These are phyloP conservation scores for Sitta europaea DNA, from an alignment of 2,113 vertebrate genomes.

Conservation along the genomic window DNA sequence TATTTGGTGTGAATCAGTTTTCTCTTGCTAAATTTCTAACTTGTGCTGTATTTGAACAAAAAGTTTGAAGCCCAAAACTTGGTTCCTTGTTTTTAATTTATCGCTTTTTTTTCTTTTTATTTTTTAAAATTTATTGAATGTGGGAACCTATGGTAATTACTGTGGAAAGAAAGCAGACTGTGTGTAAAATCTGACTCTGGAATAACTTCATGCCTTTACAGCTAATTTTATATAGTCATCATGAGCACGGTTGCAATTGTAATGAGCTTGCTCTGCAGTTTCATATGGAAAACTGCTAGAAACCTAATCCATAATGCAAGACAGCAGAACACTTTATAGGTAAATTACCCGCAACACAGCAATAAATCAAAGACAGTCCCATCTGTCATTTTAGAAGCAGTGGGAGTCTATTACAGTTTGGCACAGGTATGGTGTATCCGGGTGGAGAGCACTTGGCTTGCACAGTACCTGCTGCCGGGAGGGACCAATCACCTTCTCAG, in stretches of 20 bases:
- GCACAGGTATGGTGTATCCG: constrained; percentile 3
- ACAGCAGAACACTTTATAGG: constrained; percentile 20
- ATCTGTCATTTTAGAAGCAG: not conserved
- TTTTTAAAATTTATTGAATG: not conserved
- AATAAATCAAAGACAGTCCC: not conserved
- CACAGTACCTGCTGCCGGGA: not conserved
- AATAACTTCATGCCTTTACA: not conserved
- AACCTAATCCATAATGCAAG: constrained; percentile 10
- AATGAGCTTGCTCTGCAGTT: constrained; percentile 18
- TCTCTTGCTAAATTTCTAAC: not conserved
- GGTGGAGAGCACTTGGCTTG: not conserved
- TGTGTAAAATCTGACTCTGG: not conserved
- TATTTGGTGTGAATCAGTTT: not conserved
- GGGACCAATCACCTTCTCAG: not conserved
- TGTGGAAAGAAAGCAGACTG: not conserved
- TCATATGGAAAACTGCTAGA: constrained; percentile 1
- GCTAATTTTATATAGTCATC: not conserved
- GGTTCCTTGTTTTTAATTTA: not conserved
- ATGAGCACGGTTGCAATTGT: not conserved
- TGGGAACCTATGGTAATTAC: not conserved
- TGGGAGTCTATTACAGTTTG: constrained; percentile 19
- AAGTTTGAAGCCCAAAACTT: not conserved
- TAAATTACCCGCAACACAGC: constrained; percentile 23
- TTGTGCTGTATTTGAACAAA: not conserved
- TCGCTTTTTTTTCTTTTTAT: too few relatives aligned